phyloP scores from a whole-genome alignment of 2,113 vertebrate species.

The Nestor notabilis region DNA sequence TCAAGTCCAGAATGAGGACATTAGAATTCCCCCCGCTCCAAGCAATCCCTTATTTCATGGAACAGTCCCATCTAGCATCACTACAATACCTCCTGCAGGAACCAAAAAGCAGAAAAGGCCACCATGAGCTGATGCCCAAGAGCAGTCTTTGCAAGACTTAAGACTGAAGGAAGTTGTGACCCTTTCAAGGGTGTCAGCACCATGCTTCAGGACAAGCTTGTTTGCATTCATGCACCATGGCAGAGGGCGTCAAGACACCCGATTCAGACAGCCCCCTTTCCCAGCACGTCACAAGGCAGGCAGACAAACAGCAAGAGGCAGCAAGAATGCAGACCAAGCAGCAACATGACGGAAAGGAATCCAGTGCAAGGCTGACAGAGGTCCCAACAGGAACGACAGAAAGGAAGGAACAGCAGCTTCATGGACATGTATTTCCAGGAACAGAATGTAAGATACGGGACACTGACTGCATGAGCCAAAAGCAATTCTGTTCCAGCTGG shows the following conservation, averaged over 20 bases:
- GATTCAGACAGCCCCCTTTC: neutral
- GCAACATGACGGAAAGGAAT: neutral
- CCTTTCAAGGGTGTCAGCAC: neutral
- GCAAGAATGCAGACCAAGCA: slow-evolving; percentile 35
- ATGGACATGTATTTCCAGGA: neutral
- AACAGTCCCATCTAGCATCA: neutral
- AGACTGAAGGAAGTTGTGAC: neutral
- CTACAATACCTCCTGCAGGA: neutral
- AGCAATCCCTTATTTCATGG: neutral
- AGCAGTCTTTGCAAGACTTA: neutral
- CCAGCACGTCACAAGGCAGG: slow-evolving; percentile 37
- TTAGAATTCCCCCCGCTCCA: neutral
- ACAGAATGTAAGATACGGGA: neutral
- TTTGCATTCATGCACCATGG: neutral
- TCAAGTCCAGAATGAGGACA: neutral
- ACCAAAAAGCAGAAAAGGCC: neutral
- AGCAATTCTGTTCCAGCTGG: neutral
- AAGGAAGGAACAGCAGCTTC: slow-evolving; percentile 10
- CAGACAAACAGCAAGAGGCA: slow-evolving; percentile 24
- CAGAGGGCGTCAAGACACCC: neutral
- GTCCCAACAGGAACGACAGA: neutral
- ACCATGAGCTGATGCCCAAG: neutral
- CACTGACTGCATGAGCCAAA: neutral
- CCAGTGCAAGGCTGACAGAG: neutral
- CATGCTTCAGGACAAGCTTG: slow-evolving; percentile 53